Evolutionary conservation across 2,113 vertebrate species (phyloP), one percentile per base, ranked within the genome.

Genomic region (Ondatra zibethicus): DNA sequence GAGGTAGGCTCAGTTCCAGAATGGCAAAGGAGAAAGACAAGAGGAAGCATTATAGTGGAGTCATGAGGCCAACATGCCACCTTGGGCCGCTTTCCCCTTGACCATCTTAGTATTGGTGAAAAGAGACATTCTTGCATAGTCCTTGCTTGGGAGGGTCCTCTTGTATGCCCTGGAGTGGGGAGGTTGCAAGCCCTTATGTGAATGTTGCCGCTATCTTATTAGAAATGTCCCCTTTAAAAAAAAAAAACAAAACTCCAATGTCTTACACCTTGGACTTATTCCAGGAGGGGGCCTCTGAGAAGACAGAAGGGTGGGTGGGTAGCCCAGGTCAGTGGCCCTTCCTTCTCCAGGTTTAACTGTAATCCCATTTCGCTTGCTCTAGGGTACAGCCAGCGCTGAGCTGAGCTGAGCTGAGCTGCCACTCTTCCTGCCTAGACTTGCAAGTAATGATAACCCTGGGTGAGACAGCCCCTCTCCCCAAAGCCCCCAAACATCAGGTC

Each of bases 1-100:
- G 52, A 80, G 65, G 72, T 50, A 36, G 14, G 11, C 50, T 23
- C 19, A 33, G 6, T 45, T 50, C 33, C 0, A 39, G 45, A 11
- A 2, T 6, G 58, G 47, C 7, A 10, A 31, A 42, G 68, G 5
- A 76, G 81, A n/a, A 14, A 58, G 12, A 12, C 5, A 0, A 0
- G 2, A 47, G 19, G 39, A 17, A 8, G 3, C 3, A 17, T 33
- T 12, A 21, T 7, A 33, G 9, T 3, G 10, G 2, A 68, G 12
- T 8, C 0, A 0, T 0, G 4, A 10, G 8, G 25, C 29, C 52
- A 23, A 3, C 6, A 5, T 3, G 4, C 33, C 29, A 4, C 19
- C 47, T 9, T 31, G 75, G 39, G 5, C 16, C 16, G 36, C 13
- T n/a, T 52, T n/a, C 42, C 21, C 9, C 13, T 55, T 10, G 31